phyloP scores from a whole-genome alignment of 2,113 vertebrate species.

The Anoura caudifer region DNA sequence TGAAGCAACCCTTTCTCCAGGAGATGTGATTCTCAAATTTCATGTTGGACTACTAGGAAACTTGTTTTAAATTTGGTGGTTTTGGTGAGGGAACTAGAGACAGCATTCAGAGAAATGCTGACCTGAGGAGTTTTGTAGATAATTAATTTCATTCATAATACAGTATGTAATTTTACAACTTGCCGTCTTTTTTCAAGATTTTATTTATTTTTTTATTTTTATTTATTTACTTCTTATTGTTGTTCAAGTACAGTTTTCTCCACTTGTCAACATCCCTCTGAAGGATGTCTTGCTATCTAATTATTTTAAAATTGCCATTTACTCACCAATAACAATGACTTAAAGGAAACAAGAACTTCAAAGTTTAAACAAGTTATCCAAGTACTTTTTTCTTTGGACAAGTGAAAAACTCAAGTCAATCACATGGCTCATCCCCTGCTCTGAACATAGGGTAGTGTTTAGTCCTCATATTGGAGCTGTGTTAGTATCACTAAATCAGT shows the following conservation, averaged over 20 bases:
- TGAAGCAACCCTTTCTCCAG: not conserved
- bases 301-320: not conserved
- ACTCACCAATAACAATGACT: conserved; percentile 33
- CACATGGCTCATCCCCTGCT: not conserved
- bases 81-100: not conserved
- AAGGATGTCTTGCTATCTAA: not conserved
- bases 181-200: not conserved
- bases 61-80: not conserved
- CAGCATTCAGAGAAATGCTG: not conserved
- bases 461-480: not conserved
- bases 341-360: conserved; percentile 20
- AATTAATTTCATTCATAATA: not conserved
- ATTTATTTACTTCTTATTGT: no score
- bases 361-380: not conserved
- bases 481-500: not conserved
- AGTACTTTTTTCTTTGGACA: not conserved
- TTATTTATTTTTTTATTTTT: no score
- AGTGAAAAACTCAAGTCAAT: not conserved
- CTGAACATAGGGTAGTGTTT: not conserved
- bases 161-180: conserved; percentile 1
- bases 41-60: not conserved
- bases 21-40: not conserved
- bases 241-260: no score
- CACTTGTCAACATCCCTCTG: not conserved
- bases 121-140: not conserved